Evolutionary conservation across 2,797 vertebrate genomes (phyloP), one percentile per base, ranked within the genome.

Genomic region (Spinus olivaceus): DNA sequence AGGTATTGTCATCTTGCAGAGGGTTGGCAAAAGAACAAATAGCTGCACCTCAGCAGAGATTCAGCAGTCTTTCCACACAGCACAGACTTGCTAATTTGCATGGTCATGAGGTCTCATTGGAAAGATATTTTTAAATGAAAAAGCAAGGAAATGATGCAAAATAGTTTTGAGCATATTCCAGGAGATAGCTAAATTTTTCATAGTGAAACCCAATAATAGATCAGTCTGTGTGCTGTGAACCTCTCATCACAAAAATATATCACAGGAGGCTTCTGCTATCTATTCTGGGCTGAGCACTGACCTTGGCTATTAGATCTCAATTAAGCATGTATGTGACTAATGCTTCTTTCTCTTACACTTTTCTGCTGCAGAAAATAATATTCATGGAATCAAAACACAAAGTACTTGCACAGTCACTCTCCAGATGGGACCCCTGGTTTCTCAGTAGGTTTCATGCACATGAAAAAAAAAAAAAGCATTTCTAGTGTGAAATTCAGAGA

Each of bases 81-180:
- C 76, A 91, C 33, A 72, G 39, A 65, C 64, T 56, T 80, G 65
- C 77, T 92, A 76, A 96, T 95, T 94, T 92, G 27, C 63, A 46
- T 1, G 25, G 85, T 90, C 89, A 67, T 83, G 56, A 94, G 81
- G 90, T 91, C 86, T 94, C 64, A 54, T 6, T 65, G 60, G 60
- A 81, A 92, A 94, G 65, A 93, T 96, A 84, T 90, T 95, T 96
- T 96, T 86, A 80, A 83, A 95, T 92, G 91, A 96, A 89, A 92
- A 91, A 96, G 69, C 69, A 88, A 72, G 89, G 57, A 86, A 90
- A 90, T 90, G 6, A 94, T 82, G 67, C 89, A 92, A 90, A 94
- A 94, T 83, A 79, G 73, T 79, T 92, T 67, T 84, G 80, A 81
- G 51, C 53, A 46, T 81, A 72, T 95, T 95, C 85, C 88, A 90